These are phyloP conservation scores for Champsocephalus esox DNA, from an alignment of 2,797 vertebrate genomes.

Conservation along the genomic window DNA sequence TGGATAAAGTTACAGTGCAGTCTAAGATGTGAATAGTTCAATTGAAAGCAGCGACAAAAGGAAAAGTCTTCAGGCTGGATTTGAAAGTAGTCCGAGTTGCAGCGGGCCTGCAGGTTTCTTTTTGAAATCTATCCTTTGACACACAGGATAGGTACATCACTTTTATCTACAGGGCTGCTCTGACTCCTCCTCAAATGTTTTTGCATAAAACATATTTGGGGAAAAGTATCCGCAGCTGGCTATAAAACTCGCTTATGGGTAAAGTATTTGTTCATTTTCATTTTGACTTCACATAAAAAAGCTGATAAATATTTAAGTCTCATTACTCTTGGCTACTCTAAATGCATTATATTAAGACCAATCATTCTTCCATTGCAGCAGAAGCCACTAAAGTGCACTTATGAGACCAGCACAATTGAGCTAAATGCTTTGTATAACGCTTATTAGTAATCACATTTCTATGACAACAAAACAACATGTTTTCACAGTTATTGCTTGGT, in stretches of 20 bases:
- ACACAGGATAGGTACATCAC: conserved; percentile 22
- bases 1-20: no score
- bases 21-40: no score
- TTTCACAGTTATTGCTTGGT: conserved; percentile 38
- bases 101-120: no score
- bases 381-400: conserved; percentile 62
- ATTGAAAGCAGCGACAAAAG: no score
- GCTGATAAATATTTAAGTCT: conserved; percentile 62
- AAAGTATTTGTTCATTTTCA: conserved; percentile 45
- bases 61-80: no score
- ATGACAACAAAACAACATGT: conserved; percentile 46
- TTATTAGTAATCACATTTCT: conserved; percentile 54
- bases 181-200: conserved; percentile 43
- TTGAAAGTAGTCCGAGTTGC: no score
- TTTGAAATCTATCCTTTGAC: no score
- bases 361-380: conserved; percentile 49
- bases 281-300: conserved; percentile 41
- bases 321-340: conserved; percentile 39
- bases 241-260: conserved; percentile 19
- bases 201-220: conserved; percentile 48
- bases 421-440: conserved; percentile 54
- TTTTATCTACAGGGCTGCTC: conserved; percentile 39
- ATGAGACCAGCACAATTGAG: conserved; percentile 55
- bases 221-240: conserved; percentile 8
- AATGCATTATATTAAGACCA: conserved; percentile 50